Percentiles rank a stretch among this genome's conserved stretches.
These are phyloP conservation scores for Synanthedon formicaeformis DNA, from an alignment of 2,888 invertebrate species.

Conservation along the genomic window DNA sequence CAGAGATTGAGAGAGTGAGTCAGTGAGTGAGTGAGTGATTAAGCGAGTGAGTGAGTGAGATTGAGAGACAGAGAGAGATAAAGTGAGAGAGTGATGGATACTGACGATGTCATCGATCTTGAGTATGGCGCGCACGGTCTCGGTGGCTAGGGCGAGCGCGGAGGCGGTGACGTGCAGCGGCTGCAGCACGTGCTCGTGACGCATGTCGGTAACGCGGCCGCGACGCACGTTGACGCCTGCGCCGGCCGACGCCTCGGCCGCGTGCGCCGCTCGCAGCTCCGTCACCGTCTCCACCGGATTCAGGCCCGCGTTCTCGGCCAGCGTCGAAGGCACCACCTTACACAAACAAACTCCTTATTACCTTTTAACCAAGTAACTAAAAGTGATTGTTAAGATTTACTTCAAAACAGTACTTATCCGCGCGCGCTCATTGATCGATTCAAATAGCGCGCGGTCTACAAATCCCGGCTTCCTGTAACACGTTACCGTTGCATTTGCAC, in stretches of 20 bases:
- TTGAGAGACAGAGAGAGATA: no score
- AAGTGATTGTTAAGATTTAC: no score
- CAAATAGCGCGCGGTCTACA: no score
- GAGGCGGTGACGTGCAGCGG: constrained; percentile 95
- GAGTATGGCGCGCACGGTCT: constrained; percentile 96
- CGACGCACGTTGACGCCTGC: constrained; percentile 97
- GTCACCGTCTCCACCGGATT: constrained; percentile 97
- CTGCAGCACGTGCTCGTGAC: constrained; percentile 97
- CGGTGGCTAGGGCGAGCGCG: constrained; percentile 93
- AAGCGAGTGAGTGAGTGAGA: no score
- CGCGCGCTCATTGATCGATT: no score
- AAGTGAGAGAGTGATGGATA: constrained; percentile 17
- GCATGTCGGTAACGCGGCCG: constrained; percentile 96
- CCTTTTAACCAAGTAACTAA: no score
- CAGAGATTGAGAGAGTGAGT: no score
- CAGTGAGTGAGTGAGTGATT: no score
- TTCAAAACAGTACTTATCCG: no score
- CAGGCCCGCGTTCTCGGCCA: constrained; percentile 75
- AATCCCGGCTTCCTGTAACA: no score
- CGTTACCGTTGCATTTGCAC: no score
- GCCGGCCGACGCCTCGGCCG: constrained; percentile 76
- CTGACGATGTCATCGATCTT: constrained; percentile 99
- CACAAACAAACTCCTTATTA: no score
- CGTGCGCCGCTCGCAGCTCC: constrained; percentile 94
- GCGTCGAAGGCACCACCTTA: constrained; percentile 49